Conservation (phyloP, 2,797 vertebrate species). For the Phalanger gymnotis region DNA sequence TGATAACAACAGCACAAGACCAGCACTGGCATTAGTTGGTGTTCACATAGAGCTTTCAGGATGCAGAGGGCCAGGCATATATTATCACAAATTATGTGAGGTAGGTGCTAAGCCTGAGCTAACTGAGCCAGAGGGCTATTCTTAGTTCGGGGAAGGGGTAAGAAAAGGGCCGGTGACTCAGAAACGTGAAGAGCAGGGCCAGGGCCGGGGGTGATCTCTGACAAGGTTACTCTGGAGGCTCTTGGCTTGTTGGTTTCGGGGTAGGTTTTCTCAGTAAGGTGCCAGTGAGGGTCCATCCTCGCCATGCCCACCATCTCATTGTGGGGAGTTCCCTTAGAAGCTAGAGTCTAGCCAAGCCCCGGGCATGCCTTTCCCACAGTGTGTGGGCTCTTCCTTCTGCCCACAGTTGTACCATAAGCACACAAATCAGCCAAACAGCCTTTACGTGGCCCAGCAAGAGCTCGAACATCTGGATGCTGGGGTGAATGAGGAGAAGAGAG, state of each 20-base stretch:
- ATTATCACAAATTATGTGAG: not conserved
- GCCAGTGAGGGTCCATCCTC: not conserved
- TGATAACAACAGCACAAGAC: not conserved
- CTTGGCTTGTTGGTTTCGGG: not conserved
- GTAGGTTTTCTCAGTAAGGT: not conserved
- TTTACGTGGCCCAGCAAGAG: not conserved
- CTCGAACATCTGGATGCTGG: not conserved
- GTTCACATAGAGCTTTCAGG: not conserved
- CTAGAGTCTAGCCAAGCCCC: not conserved
- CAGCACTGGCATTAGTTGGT: no score
- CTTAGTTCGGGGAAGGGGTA: not conserved
- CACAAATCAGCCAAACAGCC: not conserved
- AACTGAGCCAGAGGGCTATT: not conserved
- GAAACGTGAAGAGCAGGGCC: not conserved
- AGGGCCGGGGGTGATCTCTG: not conserved
- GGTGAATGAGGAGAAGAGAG: not conserved
- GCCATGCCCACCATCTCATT: not conserved
- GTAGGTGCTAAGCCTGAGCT: not conserved
- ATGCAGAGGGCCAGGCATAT: not conserved
- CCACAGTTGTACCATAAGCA: not conserved
- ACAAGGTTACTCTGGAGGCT: not conserved
- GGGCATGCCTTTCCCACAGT: not conserved
- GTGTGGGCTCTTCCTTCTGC: not conserved
- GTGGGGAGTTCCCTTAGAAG: not conserved
- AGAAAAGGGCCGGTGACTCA: not conserved